Conservation (phyloP, 2,797 vertebrate species). For the Taeniopygia guttata region DNA sequence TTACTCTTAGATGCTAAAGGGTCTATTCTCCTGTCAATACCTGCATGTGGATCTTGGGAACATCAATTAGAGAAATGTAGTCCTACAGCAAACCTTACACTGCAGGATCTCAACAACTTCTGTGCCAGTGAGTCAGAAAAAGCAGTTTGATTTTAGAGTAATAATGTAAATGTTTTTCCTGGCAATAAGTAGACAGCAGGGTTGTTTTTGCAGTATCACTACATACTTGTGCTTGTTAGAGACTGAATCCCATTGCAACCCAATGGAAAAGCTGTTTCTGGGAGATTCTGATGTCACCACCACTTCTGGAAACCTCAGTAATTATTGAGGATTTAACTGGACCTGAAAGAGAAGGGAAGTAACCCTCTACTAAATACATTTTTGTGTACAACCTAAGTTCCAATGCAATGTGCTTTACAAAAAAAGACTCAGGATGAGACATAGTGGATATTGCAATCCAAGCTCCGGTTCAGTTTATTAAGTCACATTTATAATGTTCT, state of each 20-base stretch:
- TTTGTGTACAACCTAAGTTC: conserved; percentile 26
- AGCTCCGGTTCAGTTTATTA: neutral
- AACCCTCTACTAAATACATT: neutral
- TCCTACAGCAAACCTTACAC: neutral
- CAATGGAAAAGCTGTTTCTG: conserved; percentile 52
- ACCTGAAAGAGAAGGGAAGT: conserved; percentile 47
- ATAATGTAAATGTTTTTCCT: neutral
- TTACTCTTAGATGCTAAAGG: conserved; percentile 14
- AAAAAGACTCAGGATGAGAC: neutral
- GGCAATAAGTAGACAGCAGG: neutral
- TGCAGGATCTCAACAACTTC: conserved; percentile 3
- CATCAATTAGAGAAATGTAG: neutral
- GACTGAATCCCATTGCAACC: conserved; percentile 33
- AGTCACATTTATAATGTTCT: neutral
- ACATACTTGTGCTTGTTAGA: conserved; percentile 37
- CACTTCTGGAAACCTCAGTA: conserved; percentile 45
- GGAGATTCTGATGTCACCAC: conserved; percentile 42
- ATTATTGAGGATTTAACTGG: conserved; percentile 64
- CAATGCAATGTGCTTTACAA: neutral
- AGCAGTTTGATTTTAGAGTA: neutral
- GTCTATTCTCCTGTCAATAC: neutral
- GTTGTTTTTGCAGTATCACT: conserved; percentile 21
- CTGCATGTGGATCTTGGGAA: neutral
- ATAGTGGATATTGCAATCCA: neutral
- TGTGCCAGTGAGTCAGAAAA: neutral